These are phyloP conservation scores for Drosophila leontia DNA, from an alignment of 1,140 invertebrate genomes.

Conservation along the genomic window DNA sequence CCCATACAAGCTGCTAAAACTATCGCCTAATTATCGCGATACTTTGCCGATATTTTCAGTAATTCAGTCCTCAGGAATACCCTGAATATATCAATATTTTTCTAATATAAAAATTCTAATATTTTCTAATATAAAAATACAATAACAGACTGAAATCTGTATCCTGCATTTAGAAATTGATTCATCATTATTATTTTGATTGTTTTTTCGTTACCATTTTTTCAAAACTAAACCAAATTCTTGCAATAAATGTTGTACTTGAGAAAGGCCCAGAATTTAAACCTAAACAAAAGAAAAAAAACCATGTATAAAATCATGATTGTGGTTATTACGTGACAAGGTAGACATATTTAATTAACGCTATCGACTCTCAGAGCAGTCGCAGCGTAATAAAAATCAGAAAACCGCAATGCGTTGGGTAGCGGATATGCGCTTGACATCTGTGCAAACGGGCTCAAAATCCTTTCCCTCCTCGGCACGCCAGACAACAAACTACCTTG, in stretches of 20 bases:
- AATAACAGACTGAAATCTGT: too few species aligned
- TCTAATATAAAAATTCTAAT: too few species aligned
- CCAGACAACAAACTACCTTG: conserved; percentile 60
- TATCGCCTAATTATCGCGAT: too few species aligned
- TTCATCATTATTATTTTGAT: too few species aligned
- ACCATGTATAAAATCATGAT: background rate
- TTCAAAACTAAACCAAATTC: background rate
- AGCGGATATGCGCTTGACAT: conserved; percentile 67
- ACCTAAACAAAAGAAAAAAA: background rate
- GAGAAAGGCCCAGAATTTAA: too few species aligned
- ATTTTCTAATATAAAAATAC: too few species aligned
- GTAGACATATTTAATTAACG: conserved; percentile 39
- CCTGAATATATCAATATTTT: too few species aligned
- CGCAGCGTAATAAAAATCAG: conserved; percentile 59
- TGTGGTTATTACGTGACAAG: conserved; percentile 3
- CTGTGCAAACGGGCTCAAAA: conserved; percentile 47
- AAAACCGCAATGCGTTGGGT: conserved; percentile 52
- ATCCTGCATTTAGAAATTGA: too few species aligned
- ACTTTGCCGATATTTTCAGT: too few species aligned
- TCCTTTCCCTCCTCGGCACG: background rate
- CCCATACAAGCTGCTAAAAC: too few species aligned
- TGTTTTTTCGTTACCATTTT: background rate
- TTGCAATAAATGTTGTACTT: background rate
- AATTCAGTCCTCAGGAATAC: too few species aligned
- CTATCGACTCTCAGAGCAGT: conserved; percentile 32